Percentiles rank a stretch among this genome's conserved stretches.
phyloP scores from a whole-genome alignment of 2,888 invertebrate genomes.

The Esperia sulphurella region DNA sequence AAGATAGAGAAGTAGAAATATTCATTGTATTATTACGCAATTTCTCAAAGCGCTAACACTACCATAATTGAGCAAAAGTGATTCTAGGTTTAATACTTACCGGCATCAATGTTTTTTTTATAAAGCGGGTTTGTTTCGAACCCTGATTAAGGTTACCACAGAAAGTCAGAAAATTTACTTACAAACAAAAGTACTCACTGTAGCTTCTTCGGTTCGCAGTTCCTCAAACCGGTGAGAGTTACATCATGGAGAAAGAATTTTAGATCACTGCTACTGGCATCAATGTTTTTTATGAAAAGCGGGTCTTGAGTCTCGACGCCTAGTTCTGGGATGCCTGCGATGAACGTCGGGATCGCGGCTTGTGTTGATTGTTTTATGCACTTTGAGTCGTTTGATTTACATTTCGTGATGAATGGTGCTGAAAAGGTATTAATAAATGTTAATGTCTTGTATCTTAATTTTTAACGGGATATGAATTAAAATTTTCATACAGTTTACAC shows the following conservation, averaged over 20 bases:
- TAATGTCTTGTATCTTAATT: too few relatives aligned
- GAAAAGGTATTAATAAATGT: neutral
- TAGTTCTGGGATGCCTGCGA: conserved; percentile 33
- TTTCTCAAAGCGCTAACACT: too few relatives aligned
- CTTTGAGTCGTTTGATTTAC: conserved; percentile 29
- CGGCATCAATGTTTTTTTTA: too few relatives aligned
- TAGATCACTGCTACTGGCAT: conserved; percentile 32
- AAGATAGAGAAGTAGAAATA: too few relatives aligned
- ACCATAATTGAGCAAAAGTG: too few relatives aligned
- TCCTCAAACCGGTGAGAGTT: conserved; percentile 34
- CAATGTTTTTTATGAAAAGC: conserved; percentile 28
- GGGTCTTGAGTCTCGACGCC: conserved; percentile 39
- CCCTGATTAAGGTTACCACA: too few relatives aligned
- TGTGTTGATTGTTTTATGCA: conserved; percentile 29
- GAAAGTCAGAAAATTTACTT: too few relatives aligned
- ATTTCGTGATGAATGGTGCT: conserved; percentile 40
- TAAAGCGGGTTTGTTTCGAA: too few relatives aligned
- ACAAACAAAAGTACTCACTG: conserved; percentile 33
- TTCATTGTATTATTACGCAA: too few relatives aligned
- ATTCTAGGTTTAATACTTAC: too few relatives aligned
- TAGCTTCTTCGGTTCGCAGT: conserved; percentile 35
- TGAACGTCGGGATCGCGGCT: conserved; percentile 23
- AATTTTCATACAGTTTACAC: too few relatives aligned
- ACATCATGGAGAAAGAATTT: conserved; percentile 34
- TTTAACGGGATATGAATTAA: too few relatives aligned